Evolutionary conservation across 2,888 invertebrate genomes (phyloP).

Genomic region (Conus canariensis): DNA sequence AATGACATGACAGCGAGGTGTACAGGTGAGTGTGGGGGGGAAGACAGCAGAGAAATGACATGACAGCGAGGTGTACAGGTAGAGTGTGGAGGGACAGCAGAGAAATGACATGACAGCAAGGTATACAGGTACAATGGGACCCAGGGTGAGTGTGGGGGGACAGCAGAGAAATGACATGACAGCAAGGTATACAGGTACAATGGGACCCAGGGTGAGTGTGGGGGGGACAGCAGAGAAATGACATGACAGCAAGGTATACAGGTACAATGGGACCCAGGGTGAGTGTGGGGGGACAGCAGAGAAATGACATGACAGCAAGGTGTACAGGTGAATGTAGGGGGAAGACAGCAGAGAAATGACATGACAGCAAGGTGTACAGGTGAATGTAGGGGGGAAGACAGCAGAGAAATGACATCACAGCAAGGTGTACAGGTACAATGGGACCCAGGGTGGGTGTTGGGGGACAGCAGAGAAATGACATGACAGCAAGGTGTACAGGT

Average conservation of each 20-base stretch:
- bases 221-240: constrained; percentile 11
- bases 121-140: not conserved
- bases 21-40: constrained; percentile 47
- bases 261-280: too few species aligned
- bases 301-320: too few species aligned
- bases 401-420: too few species aligned
- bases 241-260: too few species aligned
- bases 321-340: constrained; percentile 46
- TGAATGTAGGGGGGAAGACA: too few species aligned
- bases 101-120: too few species aligned
- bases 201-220: constrained; percentile 85
- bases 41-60: not conserved
- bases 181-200: too few species aligned
- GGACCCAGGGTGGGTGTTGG: too few species aligned
- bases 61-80: not conserved
- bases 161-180: too few species aligned
- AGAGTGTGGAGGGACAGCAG: not conserved
- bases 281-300: too few species aligned
- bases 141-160: constrained; percentile 8
- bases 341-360: not conserved
- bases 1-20: too few species aligned
- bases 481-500: constrained; percentile 39
- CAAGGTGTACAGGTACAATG: constrained; percentile 46
- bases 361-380: too few species aligned
- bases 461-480: not conserved